Evolutionary conservation across 1,140 invertebrate genomes (phyloP).

Genomic region (Marisa cornuarietis): DNA sequence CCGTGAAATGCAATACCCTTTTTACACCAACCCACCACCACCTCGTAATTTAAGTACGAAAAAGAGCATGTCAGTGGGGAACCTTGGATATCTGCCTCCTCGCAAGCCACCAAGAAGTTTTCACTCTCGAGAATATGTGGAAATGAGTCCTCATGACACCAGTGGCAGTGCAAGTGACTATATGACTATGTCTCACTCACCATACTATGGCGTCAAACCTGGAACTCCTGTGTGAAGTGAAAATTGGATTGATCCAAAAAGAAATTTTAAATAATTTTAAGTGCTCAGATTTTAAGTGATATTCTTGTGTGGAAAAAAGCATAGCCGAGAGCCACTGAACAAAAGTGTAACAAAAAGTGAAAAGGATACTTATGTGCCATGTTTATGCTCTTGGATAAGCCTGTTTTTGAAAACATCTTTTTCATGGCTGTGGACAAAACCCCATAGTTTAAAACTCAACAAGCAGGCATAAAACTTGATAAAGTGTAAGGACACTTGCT

Average conservation of each 20-base stretch:
- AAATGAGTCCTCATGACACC: constrained; percentile 35
- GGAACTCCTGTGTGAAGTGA: constrained; percentile 30
- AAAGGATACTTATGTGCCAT: neutral
- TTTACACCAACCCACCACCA: constrained; percentile 20
- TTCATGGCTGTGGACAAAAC: too few species aligned
- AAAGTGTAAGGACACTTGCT: too few species aligned
- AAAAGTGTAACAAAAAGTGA: neutral
- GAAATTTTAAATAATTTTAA: neutral
- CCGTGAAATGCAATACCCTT: constrained; percentile 29
- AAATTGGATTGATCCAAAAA: neutral
- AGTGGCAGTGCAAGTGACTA: constrained; percentile 30
- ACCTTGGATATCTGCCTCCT: constrained; percentile 42
- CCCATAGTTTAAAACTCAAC: too few species aligned
- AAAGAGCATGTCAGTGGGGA: constrained; percentile 50
- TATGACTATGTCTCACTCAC: constrained; percentile 27
- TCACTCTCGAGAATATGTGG: constrained; percentile 46
- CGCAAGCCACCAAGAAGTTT: constrained; percentile 49
- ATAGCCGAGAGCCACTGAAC: neutral
- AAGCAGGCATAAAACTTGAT: too few species aligned
- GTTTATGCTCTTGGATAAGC: neutral
- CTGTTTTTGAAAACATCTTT: too few species aligned
- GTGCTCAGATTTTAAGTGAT: neutral
- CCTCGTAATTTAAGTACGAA: constrained; percentile 28
- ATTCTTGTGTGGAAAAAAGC: neutral
- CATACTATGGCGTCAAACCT: constrained; percentile 34